These are phyloP conservation scores for Erannis defoliaria DNA, from an alignment of 2,888 invertebrate genomes.

Conservation along the genomic window DNA sequence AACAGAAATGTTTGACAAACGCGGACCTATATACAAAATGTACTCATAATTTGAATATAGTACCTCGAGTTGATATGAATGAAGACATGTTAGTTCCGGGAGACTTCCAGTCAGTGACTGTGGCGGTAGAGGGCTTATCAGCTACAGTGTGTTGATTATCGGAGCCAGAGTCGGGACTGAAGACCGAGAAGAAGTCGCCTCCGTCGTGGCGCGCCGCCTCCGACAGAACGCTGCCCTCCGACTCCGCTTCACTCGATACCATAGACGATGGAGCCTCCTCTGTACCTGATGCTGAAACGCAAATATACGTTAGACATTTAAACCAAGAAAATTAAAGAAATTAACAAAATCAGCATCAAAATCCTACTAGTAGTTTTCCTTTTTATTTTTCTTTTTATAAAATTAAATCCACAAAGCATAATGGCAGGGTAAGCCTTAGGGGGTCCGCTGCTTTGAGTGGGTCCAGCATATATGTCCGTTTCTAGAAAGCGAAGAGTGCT, in stretches of 20 bases:
- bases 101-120: slow-evolving; percentile 64
- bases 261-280: slow-evolving; percentile 82
- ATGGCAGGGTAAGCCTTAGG: too few species aligned
- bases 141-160: slow-evolving; percentile 50
- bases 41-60: background rate
- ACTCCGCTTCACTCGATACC: slow-evolving; percentile 82
- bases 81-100: slow-evolving; percentile 63
- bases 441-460: too few species aligned
- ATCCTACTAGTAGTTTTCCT: too few species aligned
- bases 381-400: too few species aligned
- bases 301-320: background rate
- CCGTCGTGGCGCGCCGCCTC: slow-evolving; percentile 65
- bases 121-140: slow-evolving; percentile 55
- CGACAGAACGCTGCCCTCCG: slow-evolving; percentile 74
- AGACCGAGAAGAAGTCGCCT: slow-evolving; percentile 46
- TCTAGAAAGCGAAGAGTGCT: too few species aligned
- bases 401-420: too few species aligned
- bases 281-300: slow-evolving; percentile 58
- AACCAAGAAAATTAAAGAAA: background rate
- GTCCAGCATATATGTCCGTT: too few species aligned
- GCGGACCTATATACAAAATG: background rate
- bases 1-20: background rate
- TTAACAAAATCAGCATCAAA: background rate
- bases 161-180: slow-evolving; percentile 51
- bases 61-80: slow-evolving; percentile 73